Evolutionary conservation across 2,797 vertebrate genomes (phyloP).

Genomic region (Hoplostethus mediterraneus): DNA sequence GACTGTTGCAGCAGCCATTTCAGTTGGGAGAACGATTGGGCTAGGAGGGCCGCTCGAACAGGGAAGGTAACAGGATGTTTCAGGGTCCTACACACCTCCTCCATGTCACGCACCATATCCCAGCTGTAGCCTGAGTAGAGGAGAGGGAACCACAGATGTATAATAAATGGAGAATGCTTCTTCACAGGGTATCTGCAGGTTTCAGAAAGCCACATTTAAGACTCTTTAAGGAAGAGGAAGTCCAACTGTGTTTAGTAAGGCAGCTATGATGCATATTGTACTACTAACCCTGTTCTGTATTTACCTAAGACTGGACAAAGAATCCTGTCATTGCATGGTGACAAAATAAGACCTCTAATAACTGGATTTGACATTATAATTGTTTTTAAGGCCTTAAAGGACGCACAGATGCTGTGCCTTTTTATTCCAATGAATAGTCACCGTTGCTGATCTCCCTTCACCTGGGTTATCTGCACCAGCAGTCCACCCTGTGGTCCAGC

Average conservation of each 20-base stretch:
- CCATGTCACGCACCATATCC: slow-evolving; percentile 90
- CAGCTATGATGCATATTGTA: too few species aligned
- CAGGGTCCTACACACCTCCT: slow-evolving; percentile 81
- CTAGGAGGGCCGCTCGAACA: slow-evolving; percentile 88
- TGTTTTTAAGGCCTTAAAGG: too few species aligned
- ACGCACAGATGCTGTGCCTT: too few species aligned
- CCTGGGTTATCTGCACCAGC: slow-evolving; percentile 84
- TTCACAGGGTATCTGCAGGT: background rate
- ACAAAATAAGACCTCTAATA: too few species aligned
- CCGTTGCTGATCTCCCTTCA: slow-evolving; percentile 43
- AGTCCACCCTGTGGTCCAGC: slow-evolving; percentile 92
- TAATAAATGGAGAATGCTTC: too few species aligned
- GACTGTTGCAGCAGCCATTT: slow-evolving; percentile 91
- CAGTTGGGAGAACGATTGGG: slow-evolving; percentile 85
- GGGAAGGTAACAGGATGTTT: slow-evolving; percentile 90
- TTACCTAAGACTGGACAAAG: too few species aligned
- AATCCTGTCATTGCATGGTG: too few species aligned
- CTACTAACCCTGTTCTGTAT: too few species aligned
- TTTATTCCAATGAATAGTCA: background rate
- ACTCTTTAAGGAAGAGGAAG: too few species aligned
- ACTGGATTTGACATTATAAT: too few species aligned
- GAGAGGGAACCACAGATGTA: background rate
- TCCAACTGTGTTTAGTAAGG: too few species aligned
- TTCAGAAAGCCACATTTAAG: background rate
- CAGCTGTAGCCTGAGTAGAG: slow-evolving; percentile 88